A percentile compares a stretch with the other conserved stretches of the same genome.
Evolutionary conservation across 92 coral and sea anemone species (phyloP).

Genomic region (Phenganax subtilis): DNA sequence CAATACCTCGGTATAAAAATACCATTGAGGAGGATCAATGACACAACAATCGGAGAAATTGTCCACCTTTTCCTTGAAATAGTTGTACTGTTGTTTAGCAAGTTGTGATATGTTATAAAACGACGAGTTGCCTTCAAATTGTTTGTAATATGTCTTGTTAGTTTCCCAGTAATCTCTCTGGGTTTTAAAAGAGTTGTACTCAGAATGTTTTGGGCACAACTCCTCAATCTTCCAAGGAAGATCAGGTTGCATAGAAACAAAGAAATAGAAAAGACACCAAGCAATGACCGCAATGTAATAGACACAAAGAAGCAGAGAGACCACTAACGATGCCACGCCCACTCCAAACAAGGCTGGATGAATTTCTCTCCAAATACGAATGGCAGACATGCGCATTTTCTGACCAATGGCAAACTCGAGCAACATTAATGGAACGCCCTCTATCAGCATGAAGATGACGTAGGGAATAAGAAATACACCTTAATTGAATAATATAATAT

Average conservation of each 20-base stretch:
- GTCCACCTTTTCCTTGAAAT: slow-evolving; percentile 3
- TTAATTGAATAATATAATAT: background rate
- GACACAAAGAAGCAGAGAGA: slow-evolving; percentile 83
- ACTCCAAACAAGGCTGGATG: slow-evolving; percentile 94
- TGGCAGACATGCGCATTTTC: slow-evolving; percentile 86
- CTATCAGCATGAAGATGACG: slow-evolving; percentile 92
- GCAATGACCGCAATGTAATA: slow-evolving; percentile 91
- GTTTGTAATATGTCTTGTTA: slow-evolving; percentile 49
- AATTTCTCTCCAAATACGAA: slow-evolving; percentile 81
- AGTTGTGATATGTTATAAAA: background rate
- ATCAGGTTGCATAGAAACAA: slow-evolving; percentile 70
- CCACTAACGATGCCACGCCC: slow-evolving; percentile 84
- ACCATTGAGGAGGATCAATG: slow-evolving; percentile 88
- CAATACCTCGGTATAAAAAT: slow-evolving; percentile 82
- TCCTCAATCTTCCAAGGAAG: slow-evolving; percentile 70
- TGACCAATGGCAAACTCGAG: slow-evolving; percentile 94
- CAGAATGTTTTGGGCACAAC: slow-evolving; percentile 56
- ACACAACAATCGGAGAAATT: slow-evolving; percentile 89
- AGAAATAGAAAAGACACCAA: slow-evolving; percentile 93
- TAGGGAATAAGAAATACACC: slow-evolving; percentile 99
- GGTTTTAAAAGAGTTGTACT: slow-evolving; percentile 34
- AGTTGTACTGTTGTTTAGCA: background rate
- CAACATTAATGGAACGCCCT: slow-evolving; percentile 93
- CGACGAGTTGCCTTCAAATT: slow-evolving; percentile 2
- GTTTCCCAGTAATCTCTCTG: slow-evolving; percentile 31